phyloP scores from a whole-genome alignment of 2,888 invertebrate genomes.

The Drosophila maculinotata region DNA sequence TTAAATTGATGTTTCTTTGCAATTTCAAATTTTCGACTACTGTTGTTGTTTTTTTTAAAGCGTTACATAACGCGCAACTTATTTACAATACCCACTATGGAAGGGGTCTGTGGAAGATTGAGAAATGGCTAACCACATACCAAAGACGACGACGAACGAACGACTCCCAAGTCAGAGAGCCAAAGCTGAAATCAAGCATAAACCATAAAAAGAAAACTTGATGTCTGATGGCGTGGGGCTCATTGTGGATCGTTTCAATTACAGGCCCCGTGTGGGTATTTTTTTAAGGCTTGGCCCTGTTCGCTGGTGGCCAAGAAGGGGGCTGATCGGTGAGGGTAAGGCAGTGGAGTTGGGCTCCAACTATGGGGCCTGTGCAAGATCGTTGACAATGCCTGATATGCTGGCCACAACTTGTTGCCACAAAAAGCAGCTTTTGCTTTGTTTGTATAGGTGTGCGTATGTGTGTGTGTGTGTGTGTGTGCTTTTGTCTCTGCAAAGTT shows the following conservation, averaged over 20 bases:
- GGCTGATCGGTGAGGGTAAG: too few relatives aligned
- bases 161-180: conserved; percentile 3
- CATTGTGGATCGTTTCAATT: conserved; percentile 45
- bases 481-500: conserved; percentile 63
- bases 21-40: too few relatives aligned
- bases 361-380: conserved; percentile 26
- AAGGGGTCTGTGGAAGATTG: conserved; percentile 3
- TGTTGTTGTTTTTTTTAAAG: too few relatives aligned
- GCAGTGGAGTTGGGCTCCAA: background rate
- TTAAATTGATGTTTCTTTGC: too few relatives aligned
- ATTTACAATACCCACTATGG: background rate
- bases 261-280: conserved; percentile 26
- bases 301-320: background rate
- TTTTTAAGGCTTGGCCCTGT: conserved; percentile 40
- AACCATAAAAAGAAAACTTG: conserved; percentile 49
- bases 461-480: conserved; percentile 18
- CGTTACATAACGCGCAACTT: too few relatives aligned
- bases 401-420: conserved; percentile 22
- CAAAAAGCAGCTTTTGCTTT: conserved; percentile 45
- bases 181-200: conserved; percentile 26
- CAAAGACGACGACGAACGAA: conserved; percentile 3
- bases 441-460: conserved; percentile 30
- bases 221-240: conserved; percentile 24
- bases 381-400: conserved; percentile 48
- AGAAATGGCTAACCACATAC: conserved; percentile 18